phyloP scores from a whole-genome alignment of 2,888 invertebrate species.

The Aelia acuminata region DNA sequence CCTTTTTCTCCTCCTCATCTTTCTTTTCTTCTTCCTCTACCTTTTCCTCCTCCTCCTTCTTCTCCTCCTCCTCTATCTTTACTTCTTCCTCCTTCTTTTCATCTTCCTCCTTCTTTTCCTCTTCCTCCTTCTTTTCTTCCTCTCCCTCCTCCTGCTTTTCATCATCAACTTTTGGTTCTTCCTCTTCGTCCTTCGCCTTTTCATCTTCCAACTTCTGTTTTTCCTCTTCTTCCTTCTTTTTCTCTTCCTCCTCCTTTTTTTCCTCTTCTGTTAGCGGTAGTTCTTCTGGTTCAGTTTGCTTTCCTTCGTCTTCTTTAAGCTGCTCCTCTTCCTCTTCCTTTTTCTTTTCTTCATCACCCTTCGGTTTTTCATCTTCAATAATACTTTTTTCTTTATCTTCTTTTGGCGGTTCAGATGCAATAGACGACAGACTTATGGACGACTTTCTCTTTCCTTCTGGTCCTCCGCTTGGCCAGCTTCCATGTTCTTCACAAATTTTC shows the following conservation, averaged over 20 bases:
- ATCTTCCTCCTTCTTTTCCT: not conserved
- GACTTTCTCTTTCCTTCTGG: not conserved
- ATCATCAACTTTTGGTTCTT: not conserved
- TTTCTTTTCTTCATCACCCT: not conserved
- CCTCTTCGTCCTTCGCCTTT: not conserved
- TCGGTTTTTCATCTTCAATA: not conserved
- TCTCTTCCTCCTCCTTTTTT: not conserved
- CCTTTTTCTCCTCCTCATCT: not conserved
- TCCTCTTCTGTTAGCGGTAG: not conserved
- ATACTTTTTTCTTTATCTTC: too few relatives aligned
- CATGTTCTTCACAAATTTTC: conserved; percentile 25
- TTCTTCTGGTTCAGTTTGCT: not conserved
- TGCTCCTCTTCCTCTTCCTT: not conserved
- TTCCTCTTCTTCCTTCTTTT: not conserved
- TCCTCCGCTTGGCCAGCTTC: not conserved
- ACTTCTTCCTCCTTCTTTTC: not conserved
- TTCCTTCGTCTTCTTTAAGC: not conserved
- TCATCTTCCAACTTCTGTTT: not conserved
- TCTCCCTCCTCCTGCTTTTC: not conserved
- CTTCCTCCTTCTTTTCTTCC: not conserved
- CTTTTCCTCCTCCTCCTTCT: not conserved
- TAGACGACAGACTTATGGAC: too few relatives aligned
- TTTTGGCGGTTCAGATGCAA: not conserved
- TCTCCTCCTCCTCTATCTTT: not conserved
- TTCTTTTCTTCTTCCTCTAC: not conserved